phyloP scores from a whole-genome alignment of 1,140 invertebrate genomes.

The Mya arenaria region DNA sequence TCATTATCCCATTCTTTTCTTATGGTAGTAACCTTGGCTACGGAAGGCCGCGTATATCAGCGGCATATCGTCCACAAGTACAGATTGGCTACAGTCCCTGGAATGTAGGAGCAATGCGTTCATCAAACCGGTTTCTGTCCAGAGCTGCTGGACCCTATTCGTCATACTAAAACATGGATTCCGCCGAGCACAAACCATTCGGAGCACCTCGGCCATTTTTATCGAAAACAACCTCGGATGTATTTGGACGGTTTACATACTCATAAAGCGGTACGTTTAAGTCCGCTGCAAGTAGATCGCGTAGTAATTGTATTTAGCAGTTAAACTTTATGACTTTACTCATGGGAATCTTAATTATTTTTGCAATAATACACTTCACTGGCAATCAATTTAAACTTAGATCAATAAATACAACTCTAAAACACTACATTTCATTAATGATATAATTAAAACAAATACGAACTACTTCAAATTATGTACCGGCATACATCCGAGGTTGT shows the following conservation, averaged over 20 bases:
- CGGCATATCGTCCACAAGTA: neutral
- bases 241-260: neutral
- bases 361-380: no score
- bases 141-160: neutral
- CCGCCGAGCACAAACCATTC: neutral
- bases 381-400: no score
- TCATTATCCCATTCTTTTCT: constrained; percentile 24
- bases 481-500: no score
- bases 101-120: neutral
- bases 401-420: no score
- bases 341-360: no score
- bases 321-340: neutral
- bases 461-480: no score
- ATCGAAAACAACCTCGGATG: neutral
- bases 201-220: neutral
- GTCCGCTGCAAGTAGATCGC: neutral
- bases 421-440: no score
- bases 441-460: no score
- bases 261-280: neutral
- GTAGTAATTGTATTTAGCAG: neutral
- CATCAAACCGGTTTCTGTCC: neutral
- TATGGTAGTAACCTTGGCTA: constrained; percentile 12
- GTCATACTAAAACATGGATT: neutral
- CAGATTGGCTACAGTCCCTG: constrained; percentile 18
- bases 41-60: neutral